Evolutionary conservation across 2,113 vertebrate species (phyloP), one percentile per base, ranked within the genome.

Genomic region (Athene noctua): DNA sequence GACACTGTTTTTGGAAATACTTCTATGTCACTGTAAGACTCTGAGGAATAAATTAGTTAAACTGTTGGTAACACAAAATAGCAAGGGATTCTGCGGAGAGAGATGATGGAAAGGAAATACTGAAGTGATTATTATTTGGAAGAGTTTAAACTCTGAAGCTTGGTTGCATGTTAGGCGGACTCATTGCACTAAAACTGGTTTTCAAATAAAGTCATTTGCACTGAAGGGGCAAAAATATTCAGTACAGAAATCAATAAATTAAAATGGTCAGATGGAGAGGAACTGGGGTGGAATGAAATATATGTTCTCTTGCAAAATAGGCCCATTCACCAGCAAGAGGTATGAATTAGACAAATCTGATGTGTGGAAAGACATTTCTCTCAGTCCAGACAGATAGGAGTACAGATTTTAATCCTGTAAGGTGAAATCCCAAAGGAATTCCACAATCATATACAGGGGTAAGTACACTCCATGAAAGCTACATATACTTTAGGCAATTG

Each of bases 21-120:
- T 77, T 81, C 95, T 96, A 67, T 18, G 38, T 94, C 87, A 81
- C 80, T 81, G 36, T 63, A 59, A 66, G 80, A 30, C 96, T 95
- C 97, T 52, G 46, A 78, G 95, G 97, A 94, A 97, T 96, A 97
- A 97, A 97, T 98, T 97, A 98, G 71, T 42, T 78, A 71, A 95
- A 94, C 94, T 96, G 90, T 92, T 96, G 90, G 95, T 97, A 96
- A 94, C 61, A 87, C 30, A 79, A 81, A 91, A 90, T 55, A 93
- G 51, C 96, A 96, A 96, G 95, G 86, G 85, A 97, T 83, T 91
- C 51, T 87, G 55, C 78, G 93, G 91, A 96, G 90, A 94, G 36
- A 93, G 51, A 86, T 95, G 67, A 95, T 87, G 95, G 93, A 96
- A 97, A 96, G 92, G 95, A 96, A 97, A 95, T 85, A 93, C 34